phyloP scores from a whole-genome alignment of 2,888 invertebrate species.

The Eilema sororculum region DNA sequence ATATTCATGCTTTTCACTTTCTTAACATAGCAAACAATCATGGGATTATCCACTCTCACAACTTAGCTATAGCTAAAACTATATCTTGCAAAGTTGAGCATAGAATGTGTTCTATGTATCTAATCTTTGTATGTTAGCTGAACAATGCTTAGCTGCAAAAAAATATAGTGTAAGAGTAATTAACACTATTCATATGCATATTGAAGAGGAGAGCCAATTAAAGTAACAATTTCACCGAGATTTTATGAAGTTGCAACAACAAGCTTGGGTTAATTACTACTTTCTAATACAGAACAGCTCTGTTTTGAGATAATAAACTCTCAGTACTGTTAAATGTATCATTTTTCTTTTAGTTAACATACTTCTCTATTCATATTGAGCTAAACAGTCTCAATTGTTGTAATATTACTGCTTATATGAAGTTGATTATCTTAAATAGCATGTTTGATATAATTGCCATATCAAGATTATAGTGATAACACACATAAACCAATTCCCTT shows the following conservation, averaged over 20 bases:
- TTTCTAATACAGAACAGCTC: conserved; percentile 39
- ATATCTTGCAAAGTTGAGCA: neutral
- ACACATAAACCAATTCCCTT: neutral
- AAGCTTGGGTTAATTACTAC: conserved; percentile 42
- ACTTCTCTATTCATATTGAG: neutral
- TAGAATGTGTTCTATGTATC: neutral
- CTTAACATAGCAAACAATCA: neutral
- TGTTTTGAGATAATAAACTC: conserved; percentile 22
- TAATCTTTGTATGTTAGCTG: neutral
- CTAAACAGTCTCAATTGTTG: conserved; percentile 9
- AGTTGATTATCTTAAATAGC: neutral
- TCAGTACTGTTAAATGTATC: conserved; percentile 17
- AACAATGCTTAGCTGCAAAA: neutral
- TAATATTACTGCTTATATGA: conserved; percentile 19
- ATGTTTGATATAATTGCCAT: neutral
- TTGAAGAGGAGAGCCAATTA: conserved; percentile 23
- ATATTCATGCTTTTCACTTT: neutral
- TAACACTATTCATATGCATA: conserved; percentile 39
- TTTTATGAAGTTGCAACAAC: conserved; percentile 37
- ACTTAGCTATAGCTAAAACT: neutral
- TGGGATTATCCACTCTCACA: neutral
- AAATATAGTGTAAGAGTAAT: conserved; percentile 22
- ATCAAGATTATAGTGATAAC: neutral
- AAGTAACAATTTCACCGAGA: conserved; percentile 28
- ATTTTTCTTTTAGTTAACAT: neutral